phyloP scores from a whole-genome alignment of 1,140 invertebrate species.

The Tyrophagus putrescentiae region DNA sequence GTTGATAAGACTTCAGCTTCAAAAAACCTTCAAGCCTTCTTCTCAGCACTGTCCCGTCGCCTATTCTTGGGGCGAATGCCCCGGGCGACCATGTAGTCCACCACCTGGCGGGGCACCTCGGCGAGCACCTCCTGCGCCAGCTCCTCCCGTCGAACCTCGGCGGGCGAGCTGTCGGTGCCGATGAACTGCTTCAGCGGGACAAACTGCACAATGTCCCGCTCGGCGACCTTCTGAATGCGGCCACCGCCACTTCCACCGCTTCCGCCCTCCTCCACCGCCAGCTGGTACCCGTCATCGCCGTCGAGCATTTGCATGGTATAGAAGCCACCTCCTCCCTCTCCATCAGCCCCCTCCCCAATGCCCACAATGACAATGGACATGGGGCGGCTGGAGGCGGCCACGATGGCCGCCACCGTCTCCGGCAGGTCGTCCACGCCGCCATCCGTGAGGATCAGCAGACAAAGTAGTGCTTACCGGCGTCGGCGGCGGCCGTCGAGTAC shows the following conservation, averaged over 20 bases:
- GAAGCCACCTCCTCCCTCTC: no score
- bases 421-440: constrained; percentile 50
- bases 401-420: constrained; percentile 42
- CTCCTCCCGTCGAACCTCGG: no score
- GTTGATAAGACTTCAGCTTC: no score
- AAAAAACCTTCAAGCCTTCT: no score
- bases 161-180: constrained; percentile 18
- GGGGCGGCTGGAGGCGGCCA: constrained; percentile 40
- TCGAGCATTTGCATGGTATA: not conserved
- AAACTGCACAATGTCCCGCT: constrained; percentile 25
- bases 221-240: no score
- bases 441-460: constrained; percentile 50
- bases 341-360: not conserved
- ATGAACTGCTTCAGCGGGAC: constrained; percentile 21
- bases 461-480: constrained; percentile 43
- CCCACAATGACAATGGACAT: constrained; percentile 44
- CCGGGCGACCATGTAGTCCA: constrained; percentile 28
- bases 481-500: no score
- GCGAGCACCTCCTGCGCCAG: constrained; percentile 46
- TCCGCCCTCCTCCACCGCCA: not conserved
- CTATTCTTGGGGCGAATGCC: constrained; percentile 19
- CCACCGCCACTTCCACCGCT: no score
- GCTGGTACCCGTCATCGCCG: not conserved
- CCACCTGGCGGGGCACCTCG: constrained; percentile 45
- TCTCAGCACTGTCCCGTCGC: no score